Evolutionary conservation across 1,140 invertebrate species (phyloP).

Genomic region (Philotrypesis tridentata): DNA sequence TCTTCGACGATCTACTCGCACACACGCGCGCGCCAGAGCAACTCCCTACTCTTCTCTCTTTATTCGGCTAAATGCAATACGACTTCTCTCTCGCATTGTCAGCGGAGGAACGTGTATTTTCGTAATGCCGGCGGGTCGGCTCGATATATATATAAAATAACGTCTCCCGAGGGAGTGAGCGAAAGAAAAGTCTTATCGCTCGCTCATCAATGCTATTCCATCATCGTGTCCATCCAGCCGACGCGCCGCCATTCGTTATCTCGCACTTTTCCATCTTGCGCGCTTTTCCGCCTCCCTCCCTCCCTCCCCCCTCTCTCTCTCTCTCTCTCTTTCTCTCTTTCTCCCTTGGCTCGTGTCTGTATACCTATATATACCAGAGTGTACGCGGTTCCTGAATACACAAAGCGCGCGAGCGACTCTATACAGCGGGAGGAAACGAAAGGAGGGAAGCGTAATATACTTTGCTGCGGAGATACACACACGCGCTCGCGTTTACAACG

Average conservation of each 20-base stretch:
- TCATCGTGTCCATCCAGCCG: constrained; percentile 29
- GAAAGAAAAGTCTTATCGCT: constrained; percentile 36
- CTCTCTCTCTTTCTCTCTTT: too few relatives aligned
- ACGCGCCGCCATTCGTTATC: constrained; percentile 48
- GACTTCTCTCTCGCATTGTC: constrained; percentile 27
- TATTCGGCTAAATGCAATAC: constrained; percentile 1
- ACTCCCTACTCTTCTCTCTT: too few relatives aligned
- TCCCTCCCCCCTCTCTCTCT: too few relatives aligned
- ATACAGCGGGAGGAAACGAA: background rate
- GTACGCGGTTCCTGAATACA: background rate
- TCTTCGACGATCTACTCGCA: constrained; percentile 16
- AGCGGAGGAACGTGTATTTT: too few relatives aligned
- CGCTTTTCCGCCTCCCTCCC: constrained; percentile 3
- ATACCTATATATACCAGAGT: background rate
- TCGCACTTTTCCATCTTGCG: constrained; percentile 42
- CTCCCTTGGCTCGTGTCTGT: too few relatives aligned
- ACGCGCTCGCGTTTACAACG: constrained; percentile 5
- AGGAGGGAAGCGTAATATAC: background rate
- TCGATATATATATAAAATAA: too few relatives aligned
- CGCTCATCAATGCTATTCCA: constrained; percentile 46
- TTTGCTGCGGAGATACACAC: background rate
- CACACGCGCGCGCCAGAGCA: constrained; percentile 29
- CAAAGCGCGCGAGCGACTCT: constrained; percentile 3
- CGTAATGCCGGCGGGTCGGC: too few relatives aligned
- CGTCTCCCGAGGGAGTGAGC: background rate